Evolutionary conservation across 2,113 vertebrate genomes (phyloP), one percentile per base, ranked within the genome.

Genomic region (Ptychochromis oligacanthus): DNA sequence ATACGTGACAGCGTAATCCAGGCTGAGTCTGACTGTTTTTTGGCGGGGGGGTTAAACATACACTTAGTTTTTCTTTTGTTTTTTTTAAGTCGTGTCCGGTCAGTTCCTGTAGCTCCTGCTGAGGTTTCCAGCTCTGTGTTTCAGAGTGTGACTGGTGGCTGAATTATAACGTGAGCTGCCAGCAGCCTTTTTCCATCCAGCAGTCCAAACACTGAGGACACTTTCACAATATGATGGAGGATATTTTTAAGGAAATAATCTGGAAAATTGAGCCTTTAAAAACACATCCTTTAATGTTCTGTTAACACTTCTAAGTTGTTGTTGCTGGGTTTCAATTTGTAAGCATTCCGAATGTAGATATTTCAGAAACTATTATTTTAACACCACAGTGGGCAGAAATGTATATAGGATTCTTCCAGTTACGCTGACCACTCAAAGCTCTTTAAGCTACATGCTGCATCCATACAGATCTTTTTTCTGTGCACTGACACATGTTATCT

Each of bases 221-320:
- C 20, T 64, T 64, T 64, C n/a, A 64, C 36, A 46, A 14, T 13
- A 43, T 43, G 40, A 22, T 64, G 60, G 36, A 38, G 60, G 60
- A 38, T 62, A 0, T 38, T 38, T 36, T 40, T 62, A 40, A 0
- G 0, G 2, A 22, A 61, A 22, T 64, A 0, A 40, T 40, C 36
- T 22, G 61, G 20, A 64, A 14, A 40, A 34, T 22, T 20, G 14
- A 64, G 36, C 61, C 61, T 64, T n/a, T 64, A 64, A 34, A 64
- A 62, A 31, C 18, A 4, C 18, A 62, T 1, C 36, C 34, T 4
- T 6, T 20, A 38, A 10, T 62, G 31, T 31, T 62, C 31, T n/a
- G 60, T 38, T 31, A 62, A 20, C 60, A 4, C 18, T 1, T 2
- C 61, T 7, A n/a, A 62, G 18, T 62, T 64, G 61, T 64, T 64